Evolutionary conservation across 1,140 invertebrate genomes (phyloP), one percentile per base, ranked within the genome.

Genomic region (Triops cancriformis): DNA sequence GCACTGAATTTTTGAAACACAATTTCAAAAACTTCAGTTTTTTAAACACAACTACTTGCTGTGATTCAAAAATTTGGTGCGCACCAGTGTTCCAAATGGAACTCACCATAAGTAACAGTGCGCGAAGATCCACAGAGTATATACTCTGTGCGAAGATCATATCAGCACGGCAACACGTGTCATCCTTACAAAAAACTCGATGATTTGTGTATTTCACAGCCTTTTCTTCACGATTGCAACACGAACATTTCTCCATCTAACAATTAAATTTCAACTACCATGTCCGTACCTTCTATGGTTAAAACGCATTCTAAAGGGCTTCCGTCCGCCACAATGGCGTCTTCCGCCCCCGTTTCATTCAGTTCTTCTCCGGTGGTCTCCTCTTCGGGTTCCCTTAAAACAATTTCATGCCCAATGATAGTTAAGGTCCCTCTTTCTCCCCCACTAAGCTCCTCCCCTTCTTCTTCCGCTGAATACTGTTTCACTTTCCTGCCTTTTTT

Each of bases 391-490:
- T 42, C 26, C 27, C 45, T 72, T 37, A 77, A 37, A 26, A 72
- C n/a, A 26, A 26, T 41, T 27, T 72, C 72, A 23, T 27, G 26
- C 26, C 26, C 27, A 14, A 28, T 64, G 14, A 64, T 64, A 23
- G 51, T 64, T 14, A 64, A 23, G 18, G 51, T 64, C 18, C 51
- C 51, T 5, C 51, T 18, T 2, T 64, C 51, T 12, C 51, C 23
- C 10, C 51, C 23, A 64, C 18, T 37, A 7, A 37, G 23, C 23
- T 64, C 51, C 51, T 64, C 51, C 51, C 51, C 51, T 64, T 64
- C 51, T 64, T 76, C 26, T 26, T 77, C 76, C 23, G 3, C 76
- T 1, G 51, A 73, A 42, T 73, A 41, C 14, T 64, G 28, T n/a
- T 73, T 37, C n/a, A 26, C 51, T 77, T 37, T 72, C 9, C 26